These are phyloP conservation scores for Scophthalmus maximus DNA, from an alignment of 2,113 vertebrate genomes.

Conservation along the genomic window DNA sequence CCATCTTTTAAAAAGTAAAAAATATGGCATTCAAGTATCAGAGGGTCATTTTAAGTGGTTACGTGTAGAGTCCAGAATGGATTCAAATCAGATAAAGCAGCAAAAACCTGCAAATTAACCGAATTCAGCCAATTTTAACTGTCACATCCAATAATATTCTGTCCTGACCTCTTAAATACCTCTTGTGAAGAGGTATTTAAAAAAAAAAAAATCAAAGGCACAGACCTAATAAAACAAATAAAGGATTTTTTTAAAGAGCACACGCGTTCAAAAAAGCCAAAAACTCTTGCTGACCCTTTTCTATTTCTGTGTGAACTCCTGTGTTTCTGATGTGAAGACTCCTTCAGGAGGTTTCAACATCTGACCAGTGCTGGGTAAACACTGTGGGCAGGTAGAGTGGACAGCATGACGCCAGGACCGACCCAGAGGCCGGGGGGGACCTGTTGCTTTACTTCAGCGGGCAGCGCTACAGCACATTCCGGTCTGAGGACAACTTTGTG, in stretches of 20 bases:
- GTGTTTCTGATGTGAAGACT: conserved; percentile 37
- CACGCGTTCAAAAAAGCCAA: conserved; percentile 36
- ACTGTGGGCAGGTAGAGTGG: conserved; percentile 63
- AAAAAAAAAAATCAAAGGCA: conserved; percentile 12
- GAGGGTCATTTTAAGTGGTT: conserved; percentile 48
- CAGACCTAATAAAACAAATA: conserved; percentile 48
- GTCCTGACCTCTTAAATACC: conserved; percentile 1
- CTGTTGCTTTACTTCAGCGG: conserved; percentile 11
- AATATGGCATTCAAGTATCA: conserved; percentile 30
- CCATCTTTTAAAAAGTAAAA: conserved; percentile 44
- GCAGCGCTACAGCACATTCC: neutral
- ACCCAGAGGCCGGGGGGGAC: neutral
- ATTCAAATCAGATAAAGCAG: conserved; percentile 39
- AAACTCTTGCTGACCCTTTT: conserved; percentile 23
- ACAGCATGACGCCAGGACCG: conserved; percentile 46
- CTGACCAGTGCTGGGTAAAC: conserved; percentile 55
- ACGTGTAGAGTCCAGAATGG: conserved; percentile 18
- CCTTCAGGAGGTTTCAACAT: conserved; percentile 53
- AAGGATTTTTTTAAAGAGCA: conserved; percentile 41
- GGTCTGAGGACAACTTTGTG: neutral
- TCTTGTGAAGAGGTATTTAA: conserved; percentile 15
- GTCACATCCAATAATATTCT: conserved; percentile 48
- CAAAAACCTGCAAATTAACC: conserved; percentile 24
- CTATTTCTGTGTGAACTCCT: conserved; percentile 38
- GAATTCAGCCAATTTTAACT: conserved; percentile 27